These are phyloP conservation scores for Ostrea edulis DNA, from an alignment of 1,140 invertebrate species.

Conservation along the genomic window DNA sequence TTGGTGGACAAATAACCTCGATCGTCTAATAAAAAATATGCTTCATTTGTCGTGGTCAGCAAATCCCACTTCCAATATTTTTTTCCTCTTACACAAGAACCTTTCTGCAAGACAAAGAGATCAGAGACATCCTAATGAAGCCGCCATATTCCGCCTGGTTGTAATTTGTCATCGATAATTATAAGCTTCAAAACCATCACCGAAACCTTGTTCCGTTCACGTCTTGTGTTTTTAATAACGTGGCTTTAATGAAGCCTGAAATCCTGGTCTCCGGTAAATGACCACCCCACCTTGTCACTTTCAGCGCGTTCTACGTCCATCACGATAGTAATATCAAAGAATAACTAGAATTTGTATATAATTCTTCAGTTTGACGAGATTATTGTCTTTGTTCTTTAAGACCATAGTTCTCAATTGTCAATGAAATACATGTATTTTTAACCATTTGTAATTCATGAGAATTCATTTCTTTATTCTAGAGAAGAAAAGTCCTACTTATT, in stretches of 20 bases:
- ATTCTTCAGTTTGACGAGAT: not conserved
- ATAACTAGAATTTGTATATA: not conserved
- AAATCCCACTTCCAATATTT: not conserved
- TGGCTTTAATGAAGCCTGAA: conserved; percentile 33
- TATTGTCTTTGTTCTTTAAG: not conserved
- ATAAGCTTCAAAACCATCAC: conserved; percentile 37
- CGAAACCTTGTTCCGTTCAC: conserved; percentile 33
- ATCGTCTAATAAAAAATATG: not conserved
- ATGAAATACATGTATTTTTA: too few relatives aligned
- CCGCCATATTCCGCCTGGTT: conserved; percentile 29
- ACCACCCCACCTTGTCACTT: conserved; percentile 29
- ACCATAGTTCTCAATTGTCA: too few relatives aligned
- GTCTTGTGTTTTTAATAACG: conserved; percentile 36
- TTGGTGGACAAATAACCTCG: not conserved
- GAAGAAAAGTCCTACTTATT: too few relatives aligned
- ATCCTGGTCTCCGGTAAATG: not conserved
- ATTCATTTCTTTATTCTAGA: too few relatives aligned
- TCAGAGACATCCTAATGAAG: not conserved
- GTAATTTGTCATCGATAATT: conserved; percentile 38
- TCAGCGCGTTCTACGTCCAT: not conserved
- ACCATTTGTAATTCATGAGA: too few relatives aligned
- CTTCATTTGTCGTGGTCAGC: conserved; percentile 19
- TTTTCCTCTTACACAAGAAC: conserved; percentile 27
- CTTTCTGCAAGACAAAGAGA: conserved; percentile 25
- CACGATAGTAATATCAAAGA: not conserved